Conservation (phyloP, 2,888 invertebrate genomes). For the Nomada hirtipes region DNA sequence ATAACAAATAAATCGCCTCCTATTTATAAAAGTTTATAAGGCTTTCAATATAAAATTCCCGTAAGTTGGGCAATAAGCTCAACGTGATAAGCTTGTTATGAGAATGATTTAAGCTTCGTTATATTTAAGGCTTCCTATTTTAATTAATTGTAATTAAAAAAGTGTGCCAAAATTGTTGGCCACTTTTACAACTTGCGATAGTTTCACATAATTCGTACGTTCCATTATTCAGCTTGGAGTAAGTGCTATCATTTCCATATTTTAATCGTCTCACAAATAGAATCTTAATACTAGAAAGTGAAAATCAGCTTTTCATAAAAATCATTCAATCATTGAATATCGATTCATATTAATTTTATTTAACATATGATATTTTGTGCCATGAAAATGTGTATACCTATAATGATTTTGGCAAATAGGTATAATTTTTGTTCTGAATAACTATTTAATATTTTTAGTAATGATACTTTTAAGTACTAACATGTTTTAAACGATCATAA, state of each 20-base stretch:
- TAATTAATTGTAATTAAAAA: constrained; percentile 28
- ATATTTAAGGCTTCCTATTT: constrained; percentile 35
- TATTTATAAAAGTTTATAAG: constrained; percentile 24
- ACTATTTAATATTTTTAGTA: constrained; percentile 12
- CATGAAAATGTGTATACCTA: background rate
- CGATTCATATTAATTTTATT: constrained; percentile 10
- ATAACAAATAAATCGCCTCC: constrained; percentile 34
- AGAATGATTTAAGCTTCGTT: constrained; percentile 42
- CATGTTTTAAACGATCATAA: constrained; percentile 1
- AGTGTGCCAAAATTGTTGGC: constrained; percentile 1
- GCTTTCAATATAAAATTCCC: background rate
- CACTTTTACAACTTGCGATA: constrained; percentile 22
- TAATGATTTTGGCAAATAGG: constrained; percentile 2
- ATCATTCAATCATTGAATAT: background rate
- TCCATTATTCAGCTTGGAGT: constrained; percentile 31
- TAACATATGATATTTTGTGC: constrained; percentile 12
- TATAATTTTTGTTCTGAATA: background rate
- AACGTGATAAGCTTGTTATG: constrained; percentile 43
- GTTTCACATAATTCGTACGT: constrained; percentile 25
- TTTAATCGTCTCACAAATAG: constrained; percentile 17
- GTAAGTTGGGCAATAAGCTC: background rate
- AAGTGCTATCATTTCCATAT: constrained; percentile 22
- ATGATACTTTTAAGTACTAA: constrained; percentile 23
- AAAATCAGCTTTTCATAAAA: constrained; percentile 3
- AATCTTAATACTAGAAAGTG: constrained; percentile 1